Evolutionary conservation across 1,140 invertebrate species (phyloP).

Genomic region (Drosophila bipectinata): DNA sequence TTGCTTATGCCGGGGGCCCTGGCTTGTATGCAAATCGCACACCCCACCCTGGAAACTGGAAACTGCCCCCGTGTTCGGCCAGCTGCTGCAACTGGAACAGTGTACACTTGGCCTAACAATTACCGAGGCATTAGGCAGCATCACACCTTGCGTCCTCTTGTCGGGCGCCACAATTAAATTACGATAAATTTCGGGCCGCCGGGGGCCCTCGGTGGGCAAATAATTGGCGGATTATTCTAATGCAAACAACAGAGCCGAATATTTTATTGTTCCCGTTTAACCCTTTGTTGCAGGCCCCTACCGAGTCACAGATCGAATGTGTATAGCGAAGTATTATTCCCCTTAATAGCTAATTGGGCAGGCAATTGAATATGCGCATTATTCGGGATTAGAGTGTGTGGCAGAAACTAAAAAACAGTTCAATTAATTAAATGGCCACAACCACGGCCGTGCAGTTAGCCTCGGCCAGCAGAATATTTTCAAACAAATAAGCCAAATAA

Average conservation of each 20-base stretch:
- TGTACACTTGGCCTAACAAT: constrained; percentile 55
- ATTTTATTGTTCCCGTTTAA: background rate
- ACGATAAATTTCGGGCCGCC: constrained; percentile 41
- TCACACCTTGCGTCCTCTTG: constrained; percentile 63
- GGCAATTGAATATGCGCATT: constrained; percentile 26
- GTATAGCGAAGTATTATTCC: background rate
- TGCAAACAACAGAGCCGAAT: constrained; percentile 7
- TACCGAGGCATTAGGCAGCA: constrained; percentile 68
- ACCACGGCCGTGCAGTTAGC: background rate
- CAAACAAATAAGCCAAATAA: constrained; percentile 36
- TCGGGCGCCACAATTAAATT: constrained; percentile 59
- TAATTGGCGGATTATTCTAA: constrained; percentile 29
- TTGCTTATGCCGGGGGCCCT: constrained; percentile 37
- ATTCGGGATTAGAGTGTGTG: constrained; percentile 29
- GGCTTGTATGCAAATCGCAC: constrained; percentile 43
- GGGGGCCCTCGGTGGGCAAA: constrained; percentile 21
- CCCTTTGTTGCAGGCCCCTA: background rate
- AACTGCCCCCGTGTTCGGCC: constrained; percentile 18
- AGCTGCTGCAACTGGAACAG: constrained; percentile 39
- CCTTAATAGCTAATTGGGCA: constrained; percentile 31
- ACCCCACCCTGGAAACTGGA: background rate
- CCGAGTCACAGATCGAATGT: background rate
- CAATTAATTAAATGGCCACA: constrained; percentile 44
- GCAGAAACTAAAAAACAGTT: constrained; percentile 9
- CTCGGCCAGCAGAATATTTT: constrained; percentile 16